phyloP scores from a whole-genome alignment of 2,797 vertebrate genomes.

The Todus mexicanus region DNA sequence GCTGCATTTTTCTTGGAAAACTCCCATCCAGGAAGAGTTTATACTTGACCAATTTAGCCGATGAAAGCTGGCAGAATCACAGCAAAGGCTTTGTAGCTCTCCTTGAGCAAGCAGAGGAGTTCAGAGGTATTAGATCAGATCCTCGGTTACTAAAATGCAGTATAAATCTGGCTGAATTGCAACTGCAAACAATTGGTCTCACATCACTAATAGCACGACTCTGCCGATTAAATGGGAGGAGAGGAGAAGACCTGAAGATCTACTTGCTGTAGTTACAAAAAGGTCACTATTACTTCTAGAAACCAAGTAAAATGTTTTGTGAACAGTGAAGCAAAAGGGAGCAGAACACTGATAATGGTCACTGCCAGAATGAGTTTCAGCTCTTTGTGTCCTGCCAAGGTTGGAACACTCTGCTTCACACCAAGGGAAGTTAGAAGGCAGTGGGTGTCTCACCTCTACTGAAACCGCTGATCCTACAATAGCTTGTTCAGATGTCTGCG shows the following conservation, averaged over 20 bases:
- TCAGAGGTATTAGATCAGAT: background rate
- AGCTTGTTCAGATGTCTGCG: background rate
- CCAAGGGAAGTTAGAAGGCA: background rate
- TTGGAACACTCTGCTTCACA: background rate
- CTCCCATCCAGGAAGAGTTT: constrained; percentile 15
- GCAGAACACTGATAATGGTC: background rate
- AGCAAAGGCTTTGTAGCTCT: constrained; percentile 30
- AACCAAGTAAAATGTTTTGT: background rate
- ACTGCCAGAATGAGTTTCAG: background rate
- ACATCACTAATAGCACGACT: background rate
- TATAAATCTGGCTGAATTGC: background rate
- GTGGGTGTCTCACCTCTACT: background rate
- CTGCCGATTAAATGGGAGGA: background rate
- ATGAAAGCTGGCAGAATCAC: constrained; percentile 29
- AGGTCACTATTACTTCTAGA: background rate
- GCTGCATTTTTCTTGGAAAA: constrained; percentile 45
- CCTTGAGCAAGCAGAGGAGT: background rate
- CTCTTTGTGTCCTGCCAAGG: background rate
- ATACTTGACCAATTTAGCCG: background rate
- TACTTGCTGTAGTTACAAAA: background rate
- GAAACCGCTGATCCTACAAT: background rate
- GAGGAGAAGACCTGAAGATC: background rate
- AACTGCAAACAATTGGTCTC: background rate
- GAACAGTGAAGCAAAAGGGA: background rate
- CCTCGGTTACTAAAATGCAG: background rate